Conservation (phyloP, 2,113 vertebrate species). For the Vulpes lagopus region DNA sequence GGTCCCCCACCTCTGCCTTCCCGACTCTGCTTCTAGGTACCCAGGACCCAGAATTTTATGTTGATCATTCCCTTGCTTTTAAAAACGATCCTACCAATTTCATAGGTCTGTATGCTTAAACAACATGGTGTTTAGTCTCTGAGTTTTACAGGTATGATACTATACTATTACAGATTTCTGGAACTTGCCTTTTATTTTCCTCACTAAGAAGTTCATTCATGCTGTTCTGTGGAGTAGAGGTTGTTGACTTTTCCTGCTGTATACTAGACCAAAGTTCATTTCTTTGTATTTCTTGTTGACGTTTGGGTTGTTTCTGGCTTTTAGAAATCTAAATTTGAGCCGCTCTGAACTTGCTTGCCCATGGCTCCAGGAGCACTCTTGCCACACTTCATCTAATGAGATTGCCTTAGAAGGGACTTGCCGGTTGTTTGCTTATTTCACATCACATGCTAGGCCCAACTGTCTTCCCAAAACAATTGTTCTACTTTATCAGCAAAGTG, state of each 20-base stretch:
- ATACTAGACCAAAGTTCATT: neutral
- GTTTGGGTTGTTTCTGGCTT: neutral
- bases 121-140: neutral
- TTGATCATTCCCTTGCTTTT: neutral
- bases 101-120: neutral
- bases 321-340: neutral
- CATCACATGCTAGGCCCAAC: neutral
- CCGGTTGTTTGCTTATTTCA: neutral
- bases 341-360: neutral
- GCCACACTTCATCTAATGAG: rapidly evolving
- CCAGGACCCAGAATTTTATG: neutral
- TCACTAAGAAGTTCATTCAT: neutral
- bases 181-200: neutral
- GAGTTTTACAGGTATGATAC: neutral
- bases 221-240: neutral
- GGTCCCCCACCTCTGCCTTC: neutral
- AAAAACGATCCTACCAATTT: neutral
- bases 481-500: neutral
- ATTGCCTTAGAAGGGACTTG: neutral
- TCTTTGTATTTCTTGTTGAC: neutral
- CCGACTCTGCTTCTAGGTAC: rapidly evolving
- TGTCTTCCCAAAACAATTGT: neutral
- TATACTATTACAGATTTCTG: neutral
- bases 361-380: neutral
- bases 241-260: neutral